Evolutionary conservation across 2,113 vertebrate genomes (phyloP).

Genomic region (Smithornis capensis): DNA sequence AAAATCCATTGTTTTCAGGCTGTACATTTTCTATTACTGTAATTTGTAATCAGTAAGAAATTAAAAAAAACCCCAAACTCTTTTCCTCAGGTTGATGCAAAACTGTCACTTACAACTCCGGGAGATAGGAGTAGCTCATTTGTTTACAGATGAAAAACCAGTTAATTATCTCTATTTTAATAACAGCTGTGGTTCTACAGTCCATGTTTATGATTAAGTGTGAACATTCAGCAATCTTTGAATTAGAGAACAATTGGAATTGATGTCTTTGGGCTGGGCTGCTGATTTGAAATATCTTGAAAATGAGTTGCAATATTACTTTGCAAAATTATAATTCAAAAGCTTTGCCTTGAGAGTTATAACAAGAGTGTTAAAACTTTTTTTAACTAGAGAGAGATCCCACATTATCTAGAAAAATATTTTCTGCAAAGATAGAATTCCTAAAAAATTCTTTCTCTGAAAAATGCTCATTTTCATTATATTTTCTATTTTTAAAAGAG

Average conservation of each 20-base stretch:
- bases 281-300: constrained; percentile 33
- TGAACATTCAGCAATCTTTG: constrained; percentile 11
- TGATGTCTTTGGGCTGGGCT: constrained; percentile 13
- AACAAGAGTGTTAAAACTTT: not conserved
- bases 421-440: not conserved
- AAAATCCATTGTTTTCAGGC: not conserved
- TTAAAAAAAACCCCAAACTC: not conserved
- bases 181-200: constrained; percentile 13
- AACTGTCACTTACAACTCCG: not conserved
- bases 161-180: constrained; percentile 64
- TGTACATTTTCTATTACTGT: not conserved
- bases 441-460: not conserved
- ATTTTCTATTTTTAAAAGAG: not conserved
- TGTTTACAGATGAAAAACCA: constrained; percentile 28
- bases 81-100: not conserved
- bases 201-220: constrained; percentile 44
- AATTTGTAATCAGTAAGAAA: not conserved
- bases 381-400: not conserved
- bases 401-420: not conserved
- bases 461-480: not conserved
- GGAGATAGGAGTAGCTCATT: constrained; percentile 38
- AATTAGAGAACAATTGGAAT: constrained; percentile 28
- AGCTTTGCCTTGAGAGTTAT: not conserved
- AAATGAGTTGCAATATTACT: constrained; percentile 5
- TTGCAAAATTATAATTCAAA: not conserved